phyloP scores from a whole-genome alignment of 2,888 invertebrate species.

The Ennomos quercinarius region DNA sequence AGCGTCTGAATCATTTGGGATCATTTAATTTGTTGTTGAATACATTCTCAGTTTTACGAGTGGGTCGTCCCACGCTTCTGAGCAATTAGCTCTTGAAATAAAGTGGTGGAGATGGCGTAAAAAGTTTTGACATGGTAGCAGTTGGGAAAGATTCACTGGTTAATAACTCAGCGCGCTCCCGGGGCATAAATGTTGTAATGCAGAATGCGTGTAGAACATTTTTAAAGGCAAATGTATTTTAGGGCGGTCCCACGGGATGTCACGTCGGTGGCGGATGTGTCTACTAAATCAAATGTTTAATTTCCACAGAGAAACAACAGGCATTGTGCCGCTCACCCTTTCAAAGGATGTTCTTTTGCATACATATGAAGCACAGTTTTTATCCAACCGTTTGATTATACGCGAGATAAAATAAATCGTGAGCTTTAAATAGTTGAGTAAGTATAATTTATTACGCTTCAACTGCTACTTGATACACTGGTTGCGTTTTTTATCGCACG shows the following conservation, averaged over 20 bases:
- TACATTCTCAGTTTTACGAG: conserved; percentile 54
- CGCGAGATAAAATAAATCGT: conserved; percentile 39
- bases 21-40: conserved; percentile 64
- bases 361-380: conserved; percentile 33
- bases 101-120: conserved; percentile 55
- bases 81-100: conserved; percentile 61
- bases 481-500: conserved; percentile 28
- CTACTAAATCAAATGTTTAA: conserved; percentile 78
- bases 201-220: conserved; percentile 62
- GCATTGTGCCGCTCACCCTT: conserved; percentile 62
- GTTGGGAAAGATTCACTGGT: conserved; percentile 48
- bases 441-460: conserved; percentile 40
- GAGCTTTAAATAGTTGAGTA: conserved; percentile 38
- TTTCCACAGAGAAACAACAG: conserved; percentile 70
- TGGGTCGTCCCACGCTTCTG: conserved; percentile 53
- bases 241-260: conserved; percentile 65
- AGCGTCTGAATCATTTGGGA: conserved; percentile 59
- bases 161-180: conserved; percentile 36
- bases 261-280: conserved; percentile 64
- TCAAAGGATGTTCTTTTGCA: conserved; percentile 48
- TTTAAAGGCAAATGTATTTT: conserved; percentile 55
- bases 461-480: conserved; percentile 38
- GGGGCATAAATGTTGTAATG: conserved; percentile 47
- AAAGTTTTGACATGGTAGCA: conserved; percentile 44
- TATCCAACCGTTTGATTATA: conserved; percentile 38